Base-by-base conservation (phyloP, 30 jellyfish, hydroid and myxozoan genomes). In the Turritopsis rubra region DNA sequence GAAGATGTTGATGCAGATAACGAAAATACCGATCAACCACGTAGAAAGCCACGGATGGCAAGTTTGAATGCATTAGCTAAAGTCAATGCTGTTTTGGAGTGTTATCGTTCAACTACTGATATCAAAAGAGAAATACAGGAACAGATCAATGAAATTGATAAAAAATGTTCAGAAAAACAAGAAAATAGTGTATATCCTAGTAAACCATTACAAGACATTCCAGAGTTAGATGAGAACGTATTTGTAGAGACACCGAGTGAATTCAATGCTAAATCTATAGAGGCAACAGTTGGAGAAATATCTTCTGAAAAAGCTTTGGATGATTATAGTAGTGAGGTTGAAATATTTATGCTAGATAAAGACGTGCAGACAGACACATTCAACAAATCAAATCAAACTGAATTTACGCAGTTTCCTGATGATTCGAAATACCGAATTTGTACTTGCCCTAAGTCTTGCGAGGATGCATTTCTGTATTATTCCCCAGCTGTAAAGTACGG, bases 21-120 rank as follows among this genome's bases (percentile, higher is more conserved):
- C 21, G 77, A 68, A 7, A 19, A 19, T n/a, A 27, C 21, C 9
- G 77, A 68, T 23, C 77, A 23, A 68, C 30, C 77, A 9, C 28
- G 77, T 16, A 73, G 99, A 66, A 84, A 81, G 19, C 99, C 96
- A 65, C 79, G 99, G 24, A 93, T 93, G 96, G 99, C 99, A 4
- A 86, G 99, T 81, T 81, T 93, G 75, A 93, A 93, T 66, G 99
- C 99, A 22, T 72, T 93, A 23, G 99, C 99, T 20, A 93, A 93
- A 82, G 99, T 93, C 18, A 93, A 93, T 75, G 99, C 99, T 21
- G 99, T 93, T 8, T 75, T 93, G 73, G 96, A 93, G 13, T 25
- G 24, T 79, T 79, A 79, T 21, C 81, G 87, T 16, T 22, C 53
- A 30, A 52, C 31, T 18, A 18, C 77, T n/a, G 60, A 41, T 41